These are phyloP conservation scores for Callipepla californica DNA, from an alignment of 2,113 vertebrate genomes.

Conservation along the genomic window DNA sequence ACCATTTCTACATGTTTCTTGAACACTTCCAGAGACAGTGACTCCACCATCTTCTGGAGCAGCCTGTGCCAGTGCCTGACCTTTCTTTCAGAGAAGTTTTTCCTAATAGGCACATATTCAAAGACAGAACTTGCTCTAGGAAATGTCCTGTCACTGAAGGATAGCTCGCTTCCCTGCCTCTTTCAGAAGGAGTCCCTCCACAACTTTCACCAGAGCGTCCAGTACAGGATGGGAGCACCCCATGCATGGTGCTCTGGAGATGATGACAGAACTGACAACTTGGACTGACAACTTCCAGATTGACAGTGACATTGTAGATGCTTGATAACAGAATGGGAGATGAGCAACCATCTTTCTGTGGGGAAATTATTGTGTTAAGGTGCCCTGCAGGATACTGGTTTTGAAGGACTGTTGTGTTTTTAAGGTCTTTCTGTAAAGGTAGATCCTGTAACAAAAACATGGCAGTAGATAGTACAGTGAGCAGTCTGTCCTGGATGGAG, in stretches of 20 bases:
- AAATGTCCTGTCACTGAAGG: background rate
- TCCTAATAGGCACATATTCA: background rate
- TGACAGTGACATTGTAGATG: background rate
- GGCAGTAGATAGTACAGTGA: background rate
- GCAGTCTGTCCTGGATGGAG: background rate
- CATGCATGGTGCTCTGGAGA: background rate
- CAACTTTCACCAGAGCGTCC: background rate
- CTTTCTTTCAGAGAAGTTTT: no score
- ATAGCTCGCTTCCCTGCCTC: background rate
- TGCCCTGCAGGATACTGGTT: background rate
- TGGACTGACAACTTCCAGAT: background rate
- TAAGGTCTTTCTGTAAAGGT: background rate
- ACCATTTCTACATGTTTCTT: no score
- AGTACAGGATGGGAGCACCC: background rate
- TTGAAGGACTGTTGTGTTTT: background rate
- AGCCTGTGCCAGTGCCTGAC: no score
- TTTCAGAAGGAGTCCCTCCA: background rate
- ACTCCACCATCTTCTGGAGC: no score
- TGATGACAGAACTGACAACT: background rate
- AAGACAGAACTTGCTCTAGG: background rate
- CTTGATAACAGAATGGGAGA: background rate
- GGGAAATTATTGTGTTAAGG: background rate
- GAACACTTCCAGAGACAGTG: no score
- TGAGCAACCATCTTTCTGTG: background rate
- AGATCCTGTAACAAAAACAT: fast-evolving